phyloP scores from a whole-genome alignment of 1,140 invertebrate genomes.

The Drosophila nigrodunni region DNA sequence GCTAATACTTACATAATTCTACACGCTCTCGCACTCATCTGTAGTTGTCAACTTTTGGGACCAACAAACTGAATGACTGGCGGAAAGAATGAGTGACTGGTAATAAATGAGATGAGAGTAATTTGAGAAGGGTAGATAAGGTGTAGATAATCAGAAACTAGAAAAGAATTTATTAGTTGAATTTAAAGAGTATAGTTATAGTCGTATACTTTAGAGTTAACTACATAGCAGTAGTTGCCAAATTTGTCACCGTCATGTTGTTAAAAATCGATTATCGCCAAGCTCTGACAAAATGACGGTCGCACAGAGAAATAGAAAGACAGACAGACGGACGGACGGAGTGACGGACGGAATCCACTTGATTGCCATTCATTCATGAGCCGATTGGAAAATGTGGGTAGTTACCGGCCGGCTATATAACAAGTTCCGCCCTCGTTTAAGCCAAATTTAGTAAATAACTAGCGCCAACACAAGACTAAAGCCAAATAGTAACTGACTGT shows the following conservation, averaged over 20 bases:
- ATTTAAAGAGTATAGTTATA: neutral
- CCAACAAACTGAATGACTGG: neutral
- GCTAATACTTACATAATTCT: slow-evolving; percentile 62
- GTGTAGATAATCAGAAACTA: no score
- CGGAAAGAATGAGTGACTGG: neutral
- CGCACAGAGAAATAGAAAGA: neutral
- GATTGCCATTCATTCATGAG: slow-evolving; percentile 74
- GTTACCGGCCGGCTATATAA: slow-evolving; percentile 77
- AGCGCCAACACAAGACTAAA: slow-evolving; percentile 54
- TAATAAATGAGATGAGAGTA: neutral
- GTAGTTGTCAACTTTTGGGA: slow-evolving; percentile 41
- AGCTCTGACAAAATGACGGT: slow-evolving; percentile 24
- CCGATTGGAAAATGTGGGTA: slow-evolving; percentile 70
- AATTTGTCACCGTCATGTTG: slow-evolving; percentile 78
- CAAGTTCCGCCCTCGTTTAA: slow-evolving; percentile 81
- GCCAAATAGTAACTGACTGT: neutral
- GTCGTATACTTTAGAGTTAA: neutral
- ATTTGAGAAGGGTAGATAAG: no score
- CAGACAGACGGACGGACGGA: slow-evolving; percentile 22
- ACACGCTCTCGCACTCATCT: slow-evolving; percentile 5
- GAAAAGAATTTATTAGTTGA: no score
- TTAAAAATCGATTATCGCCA: slow-evolving; percentile 78
- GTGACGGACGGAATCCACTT: slow-evolving; percentile 44
- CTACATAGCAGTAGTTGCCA: slow-evolving; percentile 26
- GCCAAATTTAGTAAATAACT: slow-evolving; percentile 81